Base-by-base conservation (phyloP, 2,113 vertebrate genomes). In the Mellivora capensis region DNA sequence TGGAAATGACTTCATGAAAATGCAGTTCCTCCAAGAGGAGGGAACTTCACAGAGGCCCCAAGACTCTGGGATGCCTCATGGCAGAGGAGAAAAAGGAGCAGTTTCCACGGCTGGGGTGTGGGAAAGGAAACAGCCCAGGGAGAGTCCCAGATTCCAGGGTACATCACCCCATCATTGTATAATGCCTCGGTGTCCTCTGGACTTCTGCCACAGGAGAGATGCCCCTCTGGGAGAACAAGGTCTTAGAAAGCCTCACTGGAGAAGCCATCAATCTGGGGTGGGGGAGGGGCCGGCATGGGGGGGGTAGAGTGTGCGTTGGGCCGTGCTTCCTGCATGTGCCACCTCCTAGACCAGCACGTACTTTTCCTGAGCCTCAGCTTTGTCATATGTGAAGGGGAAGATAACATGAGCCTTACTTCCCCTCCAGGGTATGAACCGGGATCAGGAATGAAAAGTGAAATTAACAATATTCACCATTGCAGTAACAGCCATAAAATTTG, bases 101-200 rank as follows among this genome's bases (percentile, higher is more conserved):
- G 54, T 1, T 84, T 61, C 67, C 2, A 25, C 77, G 49, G 37
- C 31, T 72, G 39, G 76, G 44, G 9, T 25, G 76, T 72, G 17
- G 76, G 59, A 25, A 88, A 67, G 64, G 18, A 81, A 89, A 29
- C 3, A 1, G 9, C 49, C 42, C 20, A n/a, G 6, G 64, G 25
- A 79, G 31, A 86, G 47, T 21, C 47, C 10, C 69, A 27, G 6
- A 17, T 37, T 37, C 11, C 15, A 2, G 0, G 23, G 42, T 4
- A 7, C 11, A 10, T 71, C 8, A 10, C 34, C 39, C 7, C 31
- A 10, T 20, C 2, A 0, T 69, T 9, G 0, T 21, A 42, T 34
- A 2, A 21, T 0, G 2, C 39, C 76, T 82, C 4, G 0, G 29
- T 72, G 81, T n/a, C 49, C 64, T 87, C 64, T 27, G 37, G 49